These are phyloP conservation scores for Drosophila nannoptera DNA, from an alignment of 1,140 invertebrate genomes.

Conservation along the genomic window DNA sequence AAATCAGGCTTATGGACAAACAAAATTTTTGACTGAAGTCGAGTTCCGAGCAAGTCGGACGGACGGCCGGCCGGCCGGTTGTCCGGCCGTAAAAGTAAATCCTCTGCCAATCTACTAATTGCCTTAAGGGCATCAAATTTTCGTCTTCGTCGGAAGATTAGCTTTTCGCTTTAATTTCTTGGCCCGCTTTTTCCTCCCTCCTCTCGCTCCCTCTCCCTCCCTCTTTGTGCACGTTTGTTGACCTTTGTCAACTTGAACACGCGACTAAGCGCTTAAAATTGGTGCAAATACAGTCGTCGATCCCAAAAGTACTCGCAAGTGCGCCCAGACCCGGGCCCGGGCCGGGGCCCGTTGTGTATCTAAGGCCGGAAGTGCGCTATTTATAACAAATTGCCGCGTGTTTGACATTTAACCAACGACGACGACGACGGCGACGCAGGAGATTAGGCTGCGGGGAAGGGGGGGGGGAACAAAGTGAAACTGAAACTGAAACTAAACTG, in stretches of 20 bases:
- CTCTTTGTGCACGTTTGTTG: slow-evolving; percentile 51
- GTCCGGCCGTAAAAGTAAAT: too few species aligned
- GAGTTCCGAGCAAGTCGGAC: too few species aligned
- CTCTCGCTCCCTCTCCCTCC: neutral
- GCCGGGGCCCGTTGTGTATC: slow-evolving; percentile 19
- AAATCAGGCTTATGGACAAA: too few species aligned
- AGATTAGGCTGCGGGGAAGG: too few species aligned
- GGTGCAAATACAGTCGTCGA: slow-evolving; percentile 56
- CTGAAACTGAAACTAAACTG: slow-evolving; percentile 5
- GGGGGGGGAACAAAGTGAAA: neutral
- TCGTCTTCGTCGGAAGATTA: slow-evolving; percentile 29
- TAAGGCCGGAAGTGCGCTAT: slow-evolving; percentile 69
- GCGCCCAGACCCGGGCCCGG: neutral
- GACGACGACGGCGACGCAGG: neutral
- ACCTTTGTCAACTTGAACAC: slow-evolving; percentile 74
- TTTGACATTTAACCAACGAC: slow-evolving; percentile 72
- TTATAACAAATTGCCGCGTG: slow-evolving; percentile 76
- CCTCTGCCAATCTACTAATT: slow-evolving; percentile 15
- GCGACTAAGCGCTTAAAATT: slow-evolving; percentile 71
- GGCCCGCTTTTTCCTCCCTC: slow-evolving; percentile 15
- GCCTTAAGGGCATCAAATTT: slow-evolving; percentile 39
- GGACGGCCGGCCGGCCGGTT: too few species aligned
- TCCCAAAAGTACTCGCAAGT: slow-evolving; percentile 11
- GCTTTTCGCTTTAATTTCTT: slow-evolving; percentile 30
- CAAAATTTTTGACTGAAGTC: too few species aligned